Conservation (phyloP, 2,888 invertebrate species). For the Zootermopsis nevadensis region DNA sequence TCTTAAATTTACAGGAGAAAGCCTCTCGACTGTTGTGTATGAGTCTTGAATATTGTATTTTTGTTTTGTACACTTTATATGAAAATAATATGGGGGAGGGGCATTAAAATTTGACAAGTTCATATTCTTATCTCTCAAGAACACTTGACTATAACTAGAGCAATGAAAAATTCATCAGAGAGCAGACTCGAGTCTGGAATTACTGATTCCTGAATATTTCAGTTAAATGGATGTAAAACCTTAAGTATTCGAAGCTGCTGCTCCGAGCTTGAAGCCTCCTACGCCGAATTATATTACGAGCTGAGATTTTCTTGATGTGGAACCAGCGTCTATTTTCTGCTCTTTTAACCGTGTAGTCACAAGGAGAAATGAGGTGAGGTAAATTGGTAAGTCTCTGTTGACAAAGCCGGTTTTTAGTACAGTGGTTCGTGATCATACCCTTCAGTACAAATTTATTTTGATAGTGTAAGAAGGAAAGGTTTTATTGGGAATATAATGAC, state of each 20-base stretch:
- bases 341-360: too few relatives aligned
- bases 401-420: not conserved
- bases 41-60: not conserved
- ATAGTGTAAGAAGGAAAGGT: too few relatives aligned
- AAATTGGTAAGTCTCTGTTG: not conserved
- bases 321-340: not conserved
- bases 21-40: not conserved
- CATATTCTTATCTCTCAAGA: not conserved
- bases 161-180: slow-evolving; percentile 38
- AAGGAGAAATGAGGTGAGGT: not conserved
- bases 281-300: not conserved
- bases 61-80: not conserved
- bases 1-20: not conserved
- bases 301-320: not conserved
- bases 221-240: not conserved
- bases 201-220: slow-evolving; percentile 44
- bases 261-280: not conserved
- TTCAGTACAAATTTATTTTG: too few relatives aligned
- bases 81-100: not conserved
- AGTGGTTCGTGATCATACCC: too few relatives aligned
- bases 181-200: slow-evolving; percentile 2
- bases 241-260: not conserved
- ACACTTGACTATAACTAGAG: slow-evolving; percentile 16
- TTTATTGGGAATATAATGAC: too few relatives aligned
- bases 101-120: slow-evolving; percentile 22